Evolutionary conservation across 2,888 invertebrate genomes (phyloP), one percentile per base, ranked within the genome.

Genomic region (Trichacis sp.): DNA sequence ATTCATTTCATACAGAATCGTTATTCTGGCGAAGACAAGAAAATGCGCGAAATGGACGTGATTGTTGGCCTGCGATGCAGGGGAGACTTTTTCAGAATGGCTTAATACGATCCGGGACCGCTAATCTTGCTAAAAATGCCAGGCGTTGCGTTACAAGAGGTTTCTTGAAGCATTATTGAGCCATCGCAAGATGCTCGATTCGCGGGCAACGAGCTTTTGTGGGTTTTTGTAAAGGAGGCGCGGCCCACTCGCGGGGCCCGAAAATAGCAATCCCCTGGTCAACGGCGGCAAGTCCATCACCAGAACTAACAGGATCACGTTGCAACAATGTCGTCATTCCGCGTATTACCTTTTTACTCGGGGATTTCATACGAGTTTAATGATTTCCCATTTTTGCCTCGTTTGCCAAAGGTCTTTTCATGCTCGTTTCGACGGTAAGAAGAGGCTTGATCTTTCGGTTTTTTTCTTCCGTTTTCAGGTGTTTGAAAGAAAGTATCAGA

Each of bases 81-180:
- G 9, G 38, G 43, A 20, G 46, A 73, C 68, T 73, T 69, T 74
- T 73, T 73, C 67, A 69, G 60, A 52, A 69, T 24, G 24, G 24
- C 24, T 24, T 24, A 3, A 33, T 33, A 33, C 33, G 33, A 33
- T 69, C 53, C 68, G 63, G 24, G 68, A 70, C 70, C 68, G 67
- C 73, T 76, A 76, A 75, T 76, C 76, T 74, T 65, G 71, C 72
- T 60, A 72, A 73, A 75, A 75, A 76, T 73, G 74, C 76, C 73
- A 63, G 69, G 72, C 71, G 62, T 73, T 74, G 67, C 66, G 73
- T 75, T 73, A 76, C 74, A 55, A 52, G 50, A 49, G 60, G 59
- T 60, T 69, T 53, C 53, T 58, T 63, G 69, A 72, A 67, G 58
- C 52, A 17, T 48, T 20, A 53, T 50, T 38, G 55, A 43, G 60